A percentile compares a stretch with the other conserved stretches of the same genome.
phyloP scores from a whole-genome alignment of 2,797 vertebrate genomes.

The Lagocephalus sceleratus region DNA sequence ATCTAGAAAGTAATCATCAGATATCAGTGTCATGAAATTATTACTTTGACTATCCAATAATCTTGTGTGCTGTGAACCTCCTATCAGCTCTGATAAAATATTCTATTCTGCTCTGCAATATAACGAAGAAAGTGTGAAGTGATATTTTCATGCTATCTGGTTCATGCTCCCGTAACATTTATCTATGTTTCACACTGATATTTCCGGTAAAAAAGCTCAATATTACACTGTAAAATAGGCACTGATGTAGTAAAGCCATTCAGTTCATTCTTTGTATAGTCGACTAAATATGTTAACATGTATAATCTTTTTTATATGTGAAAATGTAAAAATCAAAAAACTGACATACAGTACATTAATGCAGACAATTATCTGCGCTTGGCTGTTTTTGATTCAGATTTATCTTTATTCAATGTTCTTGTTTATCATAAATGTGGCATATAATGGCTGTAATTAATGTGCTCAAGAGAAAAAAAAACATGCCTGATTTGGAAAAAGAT shows the following conservation, averaged over 20 bases:
- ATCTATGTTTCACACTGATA: constrained; percentile 2
- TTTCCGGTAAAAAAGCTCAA: background rate
- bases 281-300: too few relatives aligned
- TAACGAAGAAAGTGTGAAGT: constrained; percentile 4
- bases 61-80: constrained; percentile 3
- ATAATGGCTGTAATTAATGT: too few relatives aligned
- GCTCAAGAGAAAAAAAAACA: too few relatives aligned
- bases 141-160: constrained; percentile 20
- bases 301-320: too few relatives aligned
- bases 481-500: too few relatives aligned
- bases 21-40: constrained; percentile 3
- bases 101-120: constrained; percentile 13
- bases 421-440: too few relatives aligned
- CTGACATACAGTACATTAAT: too few relatives aligned
- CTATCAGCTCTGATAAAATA: background rate
- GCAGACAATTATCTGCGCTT: too few relatives aligned
- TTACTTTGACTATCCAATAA: background rate
- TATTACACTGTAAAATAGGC: background rate
- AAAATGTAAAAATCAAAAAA: too few relatives aligned
- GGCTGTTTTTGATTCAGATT: too few relatives aligned
- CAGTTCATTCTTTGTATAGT: too few relatives aligned
- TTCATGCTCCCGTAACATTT: constrained; percentile 9
- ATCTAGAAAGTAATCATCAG: constrained; percentile 11
- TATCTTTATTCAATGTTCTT: too few relatives aligned
- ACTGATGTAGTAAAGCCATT: background rate